Evolutionary conservation across 2,113 vertebrate genomes (phyloP).

Genomic region (Spermophilus dauricus): DNA sequence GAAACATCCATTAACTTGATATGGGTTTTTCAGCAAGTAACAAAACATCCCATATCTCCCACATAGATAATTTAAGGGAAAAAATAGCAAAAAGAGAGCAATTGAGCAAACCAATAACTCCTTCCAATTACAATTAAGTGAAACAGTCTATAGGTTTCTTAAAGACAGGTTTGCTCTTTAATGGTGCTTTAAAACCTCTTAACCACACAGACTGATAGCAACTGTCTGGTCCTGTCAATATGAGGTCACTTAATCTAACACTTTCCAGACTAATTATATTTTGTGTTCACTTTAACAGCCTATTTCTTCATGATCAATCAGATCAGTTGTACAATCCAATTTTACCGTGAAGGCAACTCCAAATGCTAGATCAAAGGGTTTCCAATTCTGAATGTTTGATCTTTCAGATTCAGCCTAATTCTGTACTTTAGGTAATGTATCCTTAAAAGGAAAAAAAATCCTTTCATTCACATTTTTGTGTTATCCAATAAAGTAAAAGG

Average conservation of each 20-base stretch:
- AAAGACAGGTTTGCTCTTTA: slow-evolving; percentile 9
- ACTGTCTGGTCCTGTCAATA: neutral
- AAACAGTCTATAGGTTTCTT: slow-evolving; percentile 28
- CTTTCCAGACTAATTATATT: slow-evolving; percentile 53
- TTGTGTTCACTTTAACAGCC: slow-evolving; percentile 54
- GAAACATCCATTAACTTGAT: slow-evolving; percentile 66
- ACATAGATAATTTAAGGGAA: slow-evolving; percentile 31
- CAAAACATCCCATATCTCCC: slow-evolving; percentile 47
- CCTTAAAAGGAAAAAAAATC: neutral
- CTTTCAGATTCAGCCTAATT: neutral
- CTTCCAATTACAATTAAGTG: slow-evolving; percentile 24
- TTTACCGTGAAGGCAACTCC: neutral
- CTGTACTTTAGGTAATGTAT: neutral
- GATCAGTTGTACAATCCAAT: neutral
- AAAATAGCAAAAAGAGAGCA: neutral
- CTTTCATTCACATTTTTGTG: neutral
- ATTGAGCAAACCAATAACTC: slow-evolving; percentile 25
- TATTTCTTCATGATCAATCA: slow-evolving; percentile 43
- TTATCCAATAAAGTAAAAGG: neutral
- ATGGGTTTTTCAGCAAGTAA: slow-evolving; percentile 55
- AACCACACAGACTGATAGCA: neutral
- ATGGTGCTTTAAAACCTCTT: neutral
- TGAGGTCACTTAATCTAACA: slow-evolving; percentile 1
- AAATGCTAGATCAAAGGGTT: neutral
- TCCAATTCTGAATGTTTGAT: neutral